Conservation (phyloP, 2,888 invertebrate species). For the Meiosimyza decipiens region DNA sequence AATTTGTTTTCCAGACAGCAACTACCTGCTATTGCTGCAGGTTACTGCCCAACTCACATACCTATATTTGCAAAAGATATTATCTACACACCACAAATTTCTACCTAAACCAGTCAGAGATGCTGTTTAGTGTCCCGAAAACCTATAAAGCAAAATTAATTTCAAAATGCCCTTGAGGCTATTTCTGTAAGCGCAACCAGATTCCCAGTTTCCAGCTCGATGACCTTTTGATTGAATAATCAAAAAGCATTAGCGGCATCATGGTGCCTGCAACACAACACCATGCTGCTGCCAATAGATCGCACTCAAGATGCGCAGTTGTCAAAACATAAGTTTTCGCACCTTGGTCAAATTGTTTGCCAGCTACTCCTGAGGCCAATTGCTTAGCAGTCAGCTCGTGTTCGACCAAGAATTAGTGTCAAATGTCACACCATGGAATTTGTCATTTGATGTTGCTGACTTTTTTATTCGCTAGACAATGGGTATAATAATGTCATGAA, state of each 20-base stretch:
- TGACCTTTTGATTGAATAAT: constrained; percentile 33
- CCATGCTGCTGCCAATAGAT: background rate
- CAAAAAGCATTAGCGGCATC: constrained; percentile 11
- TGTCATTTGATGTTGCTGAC: constrained; percentile 43
- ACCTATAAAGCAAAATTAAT: background rate
- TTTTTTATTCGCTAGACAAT: background rate
- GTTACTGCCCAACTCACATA: no score
- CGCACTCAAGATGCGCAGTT: background rate
- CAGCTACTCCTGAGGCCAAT: constrained; percentile 14
- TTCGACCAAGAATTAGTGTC: constrained; percentile 46
- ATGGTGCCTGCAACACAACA: background rate
- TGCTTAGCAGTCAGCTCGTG: background rate
- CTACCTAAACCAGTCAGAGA: background rate
- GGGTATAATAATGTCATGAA: background rate
- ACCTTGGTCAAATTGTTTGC: constrained; percentile 1
- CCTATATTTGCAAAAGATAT: no score
- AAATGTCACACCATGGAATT: constrained; percentile 57
- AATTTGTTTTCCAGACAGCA: constrained; percentile 5
- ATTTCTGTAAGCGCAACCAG: constrained; percentile 17
- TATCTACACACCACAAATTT: no score
- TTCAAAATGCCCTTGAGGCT: constrained; percentile 23
- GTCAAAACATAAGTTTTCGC: constrained; percentile 22
- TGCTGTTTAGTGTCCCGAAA: background rate
- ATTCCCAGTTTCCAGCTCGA: constrained; percentile 24
- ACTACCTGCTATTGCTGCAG: background rate